Evolutionary conservation across 2,797 vertebrate genomes (phyloP).

Genomic region (Tinamus major): DNA sequence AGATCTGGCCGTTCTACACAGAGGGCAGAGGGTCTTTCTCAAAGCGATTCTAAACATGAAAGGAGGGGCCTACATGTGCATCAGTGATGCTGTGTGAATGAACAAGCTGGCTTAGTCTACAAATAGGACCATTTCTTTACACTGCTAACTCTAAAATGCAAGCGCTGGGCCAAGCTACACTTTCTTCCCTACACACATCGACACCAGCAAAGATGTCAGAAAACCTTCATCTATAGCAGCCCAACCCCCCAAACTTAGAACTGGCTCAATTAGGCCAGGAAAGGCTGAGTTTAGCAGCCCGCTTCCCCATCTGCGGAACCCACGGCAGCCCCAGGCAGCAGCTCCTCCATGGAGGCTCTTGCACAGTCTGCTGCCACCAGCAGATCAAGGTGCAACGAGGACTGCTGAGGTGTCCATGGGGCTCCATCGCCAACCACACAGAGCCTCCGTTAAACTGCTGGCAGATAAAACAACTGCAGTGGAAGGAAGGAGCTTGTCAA

Average conservation of each 20-base stretch:
- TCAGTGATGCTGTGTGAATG: background rate
- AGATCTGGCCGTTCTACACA: background rate
- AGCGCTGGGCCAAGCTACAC: background rate
- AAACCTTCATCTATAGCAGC: background rate
- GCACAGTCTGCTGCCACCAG: background rate
- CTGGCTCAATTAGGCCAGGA: background rate
- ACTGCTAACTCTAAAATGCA: background rate
- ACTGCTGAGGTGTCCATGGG: background rate
- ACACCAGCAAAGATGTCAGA: background rate
- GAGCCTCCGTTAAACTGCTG: conserved; percentile 25
- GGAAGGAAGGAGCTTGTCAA: conserved; percentile 16
- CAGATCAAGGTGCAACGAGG: background rate
- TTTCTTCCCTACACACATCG: background rate
- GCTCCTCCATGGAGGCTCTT: background rate
- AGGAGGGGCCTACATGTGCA: background rate
- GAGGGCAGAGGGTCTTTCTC: background rate
- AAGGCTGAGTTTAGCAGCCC: background rate
- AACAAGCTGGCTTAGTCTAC: conserved; percentile 47
- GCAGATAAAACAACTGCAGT: conserved; percentile 12
- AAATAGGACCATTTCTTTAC: background rate
- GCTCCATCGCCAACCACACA: accelerated
- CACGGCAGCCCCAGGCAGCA: background rate
- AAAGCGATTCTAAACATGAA: background rate
- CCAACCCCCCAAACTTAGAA: accelerated
- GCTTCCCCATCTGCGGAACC: background rate